A percentile compares a stretch with the other conserved stretches of the same genome.
Conservation (phyloP, 2,113 vertebrate species). For the Aegypius monachus region DNA sequence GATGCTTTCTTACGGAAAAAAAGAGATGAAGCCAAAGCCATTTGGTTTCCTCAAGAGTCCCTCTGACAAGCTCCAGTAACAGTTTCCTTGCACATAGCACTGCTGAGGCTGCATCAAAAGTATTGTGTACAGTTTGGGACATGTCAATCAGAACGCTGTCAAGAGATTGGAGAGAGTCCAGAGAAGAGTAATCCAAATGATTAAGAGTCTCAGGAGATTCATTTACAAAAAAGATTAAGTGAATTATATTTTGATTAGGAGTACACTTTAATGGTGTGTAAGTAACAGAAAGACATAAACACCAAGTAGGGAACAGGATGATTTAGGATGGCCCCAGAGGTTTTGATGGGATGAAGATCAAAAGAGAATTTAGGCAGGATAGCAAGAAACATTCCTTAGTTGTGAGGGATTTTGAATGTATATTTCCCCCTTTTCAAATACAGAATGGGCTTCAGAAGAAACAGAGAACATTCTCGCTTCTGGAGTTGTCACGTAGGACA, state of each 20-base stretch:
- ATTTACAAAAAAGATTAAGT: conserved; percentile 57
- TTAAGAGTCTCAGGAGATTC: conserved; percentile 40
- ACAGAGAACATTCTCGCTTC: neutral
- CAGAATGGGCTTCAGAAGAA: neutral
- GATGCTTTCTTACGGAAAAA: neutral
- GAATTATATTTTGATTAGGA: conserved; percentile 61
- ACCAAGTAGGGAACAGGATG: neutral
- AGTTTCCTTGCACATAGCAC: neutral
- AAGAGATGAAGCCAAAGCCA: neutral
- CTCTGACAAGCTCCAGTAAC: neutral
- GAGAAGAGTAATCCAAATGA: conserved; percentile 47
- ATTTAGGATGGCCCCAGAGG: neutral
- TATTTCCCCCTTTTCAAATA: neutral
- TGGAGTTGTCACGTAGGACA: neutral
- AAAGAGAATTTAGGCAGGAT: neutral
- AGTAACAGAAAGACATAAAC: conserved; percentile 46
- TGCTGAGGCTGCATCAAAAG: conserved; percentile 4
- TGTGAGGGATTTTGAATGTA: neutral
- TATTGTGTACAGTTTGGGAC: conserved; percentile 17
- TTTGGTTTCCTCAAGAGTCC: conserved; percentile 4
- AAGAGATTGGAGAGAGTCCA: conserved; percentile 46
- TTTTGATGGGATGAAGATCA: conserved; percentile 20
- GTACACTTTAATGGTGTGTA: conserved; percentile 10
- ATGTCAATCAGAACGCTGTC: neutral
- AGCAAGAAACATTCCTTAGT: neutral